Percentiles rank a stretch among this genome's conserved stretches.
Conservation (phyloP, 2,888 invertebrate species). For the Eutolmus rufibarbis region DNA sequence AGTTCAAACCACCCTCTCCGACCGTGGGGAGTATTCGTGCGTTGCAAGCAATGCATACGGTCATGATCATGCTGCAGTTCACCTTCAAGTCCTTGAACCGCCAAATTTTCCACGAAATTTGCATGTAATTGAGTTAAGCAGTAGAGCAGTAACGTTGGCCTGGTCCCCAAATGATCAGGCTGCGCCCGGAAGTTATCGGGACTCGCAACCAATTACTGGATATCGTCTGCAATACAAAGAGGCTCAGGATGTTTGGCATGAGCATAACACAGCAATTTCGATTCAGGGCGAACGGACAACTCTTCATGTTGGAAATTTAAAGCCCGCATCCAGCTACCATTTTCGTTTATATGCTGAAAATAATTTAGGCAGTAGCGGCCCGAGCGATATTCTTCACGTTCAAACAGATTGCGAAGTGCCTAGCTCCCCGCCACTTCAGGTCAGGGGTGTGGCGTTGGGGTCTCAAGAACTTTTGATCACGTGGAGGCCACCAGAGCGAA, state of each 20-base stretch:
- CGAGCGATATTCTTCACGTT: constrained; percentile 67
- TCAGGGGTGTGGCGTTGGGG: constrained; percentile 72
- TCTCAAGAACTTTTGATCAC: constrained; percentile 75
- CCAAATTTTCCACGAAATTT: constrained; percentile 70
- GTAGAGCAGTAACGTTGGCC: constrained; percentile 66
- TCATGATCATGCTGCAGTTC: constrained; percentile 64
- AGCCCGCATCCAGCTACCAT: constrained; percentile 69
- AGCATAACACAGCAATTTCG: constrained; percentile 67
- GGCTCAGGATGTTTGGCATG: constrained; percentile 68
- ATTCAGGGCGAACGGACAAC: constrained; percentile 66
- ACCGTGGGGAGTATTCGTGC: constrained; percentile 70
- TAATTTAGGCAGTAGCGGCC: constrained; percentile 68
- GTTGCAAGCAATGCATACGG: constrained; percentile 71
- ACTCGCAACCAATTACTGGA: constrained; percentile 65
- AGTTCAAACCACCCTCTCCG: constrained; percentile 64
- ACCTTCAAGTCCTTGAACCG: constrained; percentile 67
- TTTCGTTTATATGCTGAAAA: constrained; percentile 70
- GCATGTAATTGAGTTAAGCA: constrained; percentile 66
- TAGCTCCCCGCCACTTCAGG: constrained; percentile 73
- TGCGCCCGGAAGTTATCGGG: constrained; percentile 55
- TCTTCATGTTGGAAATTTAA: constrained; percentile 65
- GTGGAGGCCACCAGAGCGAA: constrained; percentile 79
- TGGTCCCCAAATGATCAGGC: constrained; percentile 67
- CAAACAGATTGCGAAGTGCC: constrained; percentile 71
- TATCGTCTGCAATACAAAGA: constrained; percentile 70